phyloP scores from a whole-genome alignment of 2,113 vertebrate genomes.

The Chaenocephalus aceratus region DNA sequence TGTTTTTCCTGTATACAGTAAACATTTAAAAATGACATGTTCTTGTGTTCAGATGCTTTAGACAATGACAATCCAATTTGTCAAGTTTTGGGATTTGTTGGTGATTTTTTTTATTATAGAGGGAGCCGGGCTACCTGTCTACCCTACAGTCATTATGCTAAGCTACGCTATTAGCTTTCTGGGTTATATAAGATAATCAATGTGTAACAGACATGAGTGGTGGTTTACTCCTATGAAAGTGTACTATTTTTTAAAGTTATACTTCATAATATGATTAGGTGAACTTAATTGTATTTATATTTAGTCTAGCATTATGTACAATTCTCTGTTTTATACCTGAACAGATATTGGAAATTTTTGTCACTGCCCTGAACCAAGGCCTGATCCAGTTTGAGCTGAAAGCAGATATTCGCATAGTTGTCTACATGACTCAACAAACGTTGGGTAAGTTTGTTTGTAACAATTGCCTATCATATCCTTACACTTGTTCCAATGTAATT shows the following conservation, averaged over 20 bases:
- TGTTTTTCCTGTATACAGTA: no score
- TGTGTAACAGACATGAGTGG: no score
- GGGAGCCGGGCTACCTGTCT: background rate
- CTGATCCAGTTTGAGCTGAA: slow-evolving; percentile 95
- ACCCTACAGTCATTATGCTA: slow-evolving; percentile 2
- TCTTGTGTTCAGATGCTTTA: no score
- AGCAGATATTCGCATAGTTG: slow-evolving; percentile 89
- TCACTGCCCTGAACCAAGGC: slow-evolving; percentile 93
- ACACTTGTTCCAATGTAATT: background rate
- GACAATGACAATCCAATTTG: no score
- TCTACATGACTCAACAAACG: slow-evolving; percentile 94
- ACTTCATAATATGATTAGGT: no score
- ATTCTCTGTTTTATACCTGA: slow-evolving; percentile 21
- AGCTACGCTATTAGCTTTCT: background rate
- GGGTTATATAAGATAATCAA: background rate
- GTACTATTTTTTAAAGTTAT: no score
- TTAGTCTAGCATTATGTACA: background rate
- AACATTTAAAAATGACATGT: no score
- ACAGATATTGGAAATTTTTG: slow-evolving; percentile 91
- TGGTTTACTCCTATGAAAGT: no score
- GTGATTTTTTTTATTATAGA: background rate
- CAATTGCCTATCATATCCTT: background rate
- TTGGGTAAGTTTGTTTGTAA: slow-evolving; percentile 86
- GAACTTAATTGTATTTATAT: no score
- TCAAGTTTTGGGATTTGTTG: no score